Percentiles rank a stretch among this genome's conserved stretches.
Evolutionary conservation across 2,113 vertebrate genomes (phyloP).

Genomic region (Aegypius monachus): DNA sequence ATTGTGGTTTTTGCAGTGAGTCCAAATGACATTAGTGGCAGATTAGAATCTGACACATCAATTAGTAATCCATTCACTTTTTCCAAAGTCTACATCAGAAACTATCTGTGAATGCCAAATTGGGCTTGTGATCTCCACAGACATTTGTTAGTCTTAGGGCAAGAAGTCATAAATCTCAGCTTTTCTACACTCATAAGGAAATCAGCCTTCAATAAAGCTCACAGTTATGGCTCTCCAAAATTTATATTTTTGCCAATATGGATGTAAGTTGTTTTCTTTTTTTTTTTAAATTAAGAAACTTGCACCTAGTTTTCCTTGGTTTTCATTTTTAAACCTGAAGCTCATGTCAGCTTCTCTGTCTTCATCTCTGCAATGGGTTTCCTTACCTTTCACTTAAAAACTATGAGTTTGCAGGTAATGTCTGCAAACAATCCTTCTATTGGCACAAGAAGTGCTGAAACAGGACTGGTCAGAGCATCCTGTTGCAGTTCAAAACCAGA

Average conservation of each 20-base stretch:
- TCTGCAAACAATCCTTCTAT: not conserved
- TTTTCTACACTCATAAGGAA: slow-evolving; percentile 24
- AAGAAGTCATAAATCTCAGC: slow-evolving; percentile 54
- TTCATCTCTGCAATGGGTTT: not conserved
- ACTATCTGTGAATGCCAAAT: slow-evolving; percentile 44
- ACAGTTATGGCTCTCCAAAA: not conserved
- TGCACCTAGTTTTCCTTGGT: not conserved
- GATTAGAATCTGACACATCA: slow-evolving; percentile 48
- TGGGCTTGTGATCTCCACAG: slow-evolving; percentile 26
- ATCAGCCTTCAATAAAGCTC: not conserved
- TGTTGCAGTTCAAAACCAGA: not conserved
- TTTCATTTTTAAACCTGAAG: not conserved
- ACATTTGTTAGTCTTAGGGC: slow-evolving; percentile 42
- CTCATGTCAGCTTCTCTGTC: not conserved
- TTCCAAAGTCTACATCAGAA: slow-evolving; percentile 58
- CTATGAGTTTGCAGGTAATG: not conserved
- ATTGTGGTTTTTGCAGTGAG: slow-evolving; percentile 1
- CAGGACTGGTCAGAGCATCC: not conserved
- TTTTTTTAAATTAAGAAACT: not conserved
- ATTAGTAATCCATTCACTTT: slow-evolving; percentile 55
- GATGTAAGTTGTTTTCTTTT: not conserved
- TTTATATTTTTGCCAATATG: not conserved
- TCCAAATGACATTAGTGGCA: slow-evolving; percentile 43
- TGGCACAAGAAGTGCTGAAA: not conserved
- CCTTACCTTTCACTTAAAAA: not conserved